Percentiles rank a stretch among this genome's conserved stretches.
Evolutionary conservation across 2,888 invertebrate species (phyloP).

Genomic region (Chesias legatella): DNA sequence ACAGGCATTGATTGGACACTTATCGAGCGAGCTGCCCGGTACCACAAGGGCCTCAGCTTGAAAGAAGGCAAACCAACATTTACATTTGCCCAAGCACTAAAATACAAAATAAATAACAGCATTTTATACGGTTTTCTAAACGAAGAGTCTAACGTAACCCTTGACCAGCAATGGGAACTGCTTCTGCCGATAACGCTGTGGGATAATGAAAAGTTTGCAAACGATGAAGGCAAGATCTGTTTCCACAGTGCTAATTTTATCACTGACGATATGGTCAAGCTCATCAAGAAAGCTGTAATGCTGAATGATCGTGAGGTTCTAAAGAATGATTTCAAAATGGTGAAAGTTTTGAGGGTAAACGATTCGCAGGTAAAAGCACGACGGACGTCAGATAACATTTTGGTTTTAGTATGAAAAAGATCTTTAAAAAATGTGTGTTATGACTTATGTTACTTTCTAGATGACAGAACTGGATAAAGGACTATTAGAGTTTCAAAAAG

Average conservation of each 20-base stretch:
- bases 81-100: conserved; percentile 51
- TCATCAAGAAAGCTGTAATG: conserved; percentile 52
- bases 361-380: conserved; percentile 44
- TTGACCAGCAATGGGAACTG: conserved; percentile 60
- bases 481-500: conserved; percentile 53
- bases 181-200: conserved; percentile 54
- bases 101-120: conserved; percentile 56
- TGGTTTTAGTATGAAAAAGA: background rate
- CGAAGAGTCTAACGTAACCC: conserved; percentile 43
- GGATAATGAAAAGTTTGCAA: conserved; percentile 61
- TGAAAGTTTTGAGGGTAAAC: conserved; percentile 52
- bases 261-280: conserved; percentile 49
- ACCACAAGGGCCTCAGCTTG: conserved; percentile 48
- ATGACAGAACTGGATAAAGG: conserved; percentile 68
- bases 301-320: conserved; percentile 43
- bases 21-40: conserved; percentile 42
- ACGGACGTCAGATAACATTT: background rate
- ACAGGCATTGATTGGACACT: conserved; percentile 61
- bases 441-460: conserved; percentile 56
- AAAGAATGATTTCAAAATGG: conserved; percentile 44
- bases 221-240: conserved; percentile 57
- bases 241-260: conserved; percentile 52
- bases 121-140: conserved; percentile 53
- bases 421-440: no score
- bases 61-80: conserved; percentile 35